Evolutionary conservation across 2,113 vertebrate genomes (phyloP).

Genomic region (Pardalotus punctatus): DNA sequence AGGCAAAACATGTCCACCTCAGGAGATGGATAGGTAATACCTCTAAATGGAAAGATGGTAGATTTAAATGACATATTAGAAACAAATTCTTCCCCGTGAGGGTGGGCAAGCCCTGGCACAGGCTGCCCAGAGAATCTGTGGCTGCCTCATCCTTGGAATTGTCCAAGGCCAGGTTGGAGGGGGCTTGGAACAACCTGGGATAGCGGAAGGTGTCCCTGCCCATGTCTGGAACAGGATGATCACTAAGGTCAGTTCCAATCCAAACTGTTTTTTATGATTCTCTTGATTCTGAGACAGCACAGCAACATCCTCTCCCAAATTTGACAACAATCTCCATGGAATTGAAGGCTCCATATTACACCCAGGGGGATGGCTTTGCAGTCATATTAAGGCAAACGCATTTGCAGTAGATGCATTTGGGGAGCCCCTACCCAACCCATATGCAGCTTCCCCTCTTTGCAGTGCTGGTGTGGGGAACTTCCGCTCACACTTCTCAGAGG

Average conservation of each 20-base stretch:
- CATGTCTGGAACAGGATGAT: not conserved
- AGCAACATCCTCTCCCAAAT: not conserved
- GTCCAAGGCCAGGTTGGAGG: accelerated
- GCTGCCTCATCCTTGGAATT: not conserved
- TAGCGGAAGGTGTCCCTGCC: not conserved
- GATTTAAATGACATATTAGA: not conserved
- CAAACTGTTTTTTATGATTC: not conserved
- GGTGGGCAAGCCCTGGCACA: not conserved
- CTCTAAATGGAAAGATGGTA: not conserved
- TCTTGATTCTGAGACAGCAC: not conserved
- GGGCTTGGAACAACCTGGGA: not conserved
- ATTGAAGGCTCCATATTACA: not conserved
- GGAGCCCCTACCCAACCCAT: not conserved
- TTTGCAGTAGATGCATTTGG: not conserved
- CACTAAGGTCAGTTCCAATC: not conserved
- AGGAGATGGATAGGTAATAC: too few species aligned
- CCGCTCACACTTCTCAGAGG: not conserved
- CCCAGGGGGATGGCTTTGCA: not conserved
- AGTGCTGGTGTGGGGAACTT: not conserved
- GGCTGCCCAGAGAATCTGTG: not conserved
- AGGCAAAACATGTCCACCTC: not conserved
- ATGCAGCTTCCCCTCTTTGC: accelerated
- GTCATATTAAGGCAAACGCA: not conserved
- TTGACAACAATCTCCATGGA: not conserved
- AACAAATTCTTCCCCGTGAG: not conserved